Conservation (phyloP, 92 coral and sea anemone genomes). For the Epizoanthus illoricatus region DNA sequence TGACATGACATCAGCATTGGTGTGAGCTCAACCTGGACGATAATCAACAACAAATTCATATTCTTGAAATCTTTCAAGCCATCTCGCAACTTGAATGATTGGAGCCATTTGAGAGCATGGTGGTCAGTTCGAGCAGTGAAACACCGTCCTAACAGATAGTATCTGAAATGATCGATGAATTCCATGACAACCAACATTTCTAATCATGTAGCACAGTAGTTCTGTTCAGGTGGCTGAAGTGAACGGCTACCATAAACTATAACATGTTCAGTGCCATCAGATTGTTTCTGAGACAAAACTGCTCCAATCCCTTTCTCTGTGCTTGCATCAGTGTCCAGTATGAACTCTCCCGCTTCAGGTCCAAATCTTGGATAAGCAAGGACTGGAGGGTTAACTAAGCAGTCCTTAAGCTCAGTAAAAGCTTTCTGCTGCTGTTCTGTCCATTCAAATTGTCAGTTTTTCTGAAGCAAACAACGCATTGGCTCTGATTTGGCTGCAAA, state of each 20-base stretch:
- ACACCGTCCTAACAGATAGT: conserved; percentile 45
- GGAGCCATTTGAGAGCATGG: conserved; percentile 41
- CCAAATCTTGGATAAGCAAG: conserved; percentile 61
- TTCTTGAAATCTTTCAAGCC: conserved; percentile 51
- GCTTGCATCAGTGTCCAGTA: conserved; percentile 59
- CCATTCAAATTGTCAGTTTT: conserved; percentile 43
- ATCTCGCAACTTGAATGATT: conserved; percentile 45
- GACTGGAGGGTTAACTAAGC: conserved; percentile 46
- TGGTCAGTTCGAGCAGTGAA: conserved; percentile 44
- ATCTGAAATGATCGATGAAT: conserved; percentile 49
- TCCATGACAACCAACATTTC: conserved; percentile 46
- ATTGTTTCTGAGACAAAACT: conserved; percentile 47
- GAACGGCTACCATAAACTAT: conserved; percentile 44
- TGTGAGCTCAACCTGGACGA: conserved; percentile 53
- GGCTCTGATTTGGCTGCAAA: conserved; percentile 33
- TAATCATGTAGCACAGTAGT: conserved; percentile 47
- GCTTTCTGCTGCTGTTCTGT: conserved; percentile 35
- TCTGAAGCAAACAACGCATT: conserved; percentile 40
- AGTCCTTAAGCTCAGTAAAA: conserved; percentile 35
- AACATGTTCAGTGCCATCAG: conserved; percentile 46
- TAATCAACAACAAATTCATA: conserved; percentile 57
- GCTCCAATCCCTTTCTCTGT: conserved; percentile 48
- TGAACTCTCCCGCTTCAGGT: conserved; percentile 45
- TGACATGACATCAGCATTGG: conserved; percentile 63
- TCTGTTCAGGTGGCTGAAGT: conserved; percentile 43